phyloP scores from a whole-genome alignment of 2,113 vertebrate genomes.

The Reinhardtius hippoglossoides region DNA sequence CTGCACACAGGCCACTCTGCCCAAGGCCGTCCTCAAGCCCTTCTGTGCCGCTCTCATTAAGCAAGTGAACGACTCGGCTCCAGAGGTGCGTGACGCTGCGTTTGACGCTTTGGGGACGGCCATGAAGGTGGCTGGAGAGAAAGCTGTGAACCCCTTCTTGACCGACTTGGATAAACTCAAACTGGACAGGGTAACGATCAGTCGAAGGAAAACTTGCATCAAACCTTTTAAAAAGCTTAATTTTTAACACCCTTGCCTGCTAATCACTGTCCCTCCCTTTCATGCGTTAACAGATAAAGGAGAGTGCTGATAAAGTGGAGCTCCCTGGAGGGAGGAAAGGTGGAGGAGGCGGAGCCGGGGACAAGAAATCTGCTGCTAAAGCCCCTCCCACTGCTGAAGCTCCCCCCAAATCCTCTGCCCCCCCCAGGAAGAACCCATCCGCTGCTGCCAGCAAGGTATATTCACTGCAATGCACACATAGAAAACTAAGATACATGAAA shows the following conservation, averaged over 20 bases:
- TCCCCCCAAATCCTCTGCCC: conserved; percentile 84
- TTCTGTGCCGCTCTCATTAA: conserved; percentile 95
- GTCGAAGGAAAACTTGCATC: not conserved
- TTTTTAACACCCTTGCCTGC: not conserved
- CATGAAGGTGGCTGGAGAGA: conserved; percentile 96
- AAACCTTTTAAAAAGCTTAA: not conserved
- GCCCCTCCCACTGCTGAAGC: conserved; percentile 78
- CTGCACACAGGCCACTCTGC: conserved; percentile 90
- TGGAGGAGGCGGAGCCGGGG: conserved; percentile 74
- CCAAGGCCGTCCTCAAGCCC: conserved; percentile 93
- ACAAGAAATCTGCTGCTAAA: conserved; percentile 88
- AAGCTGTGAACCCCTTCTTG: conserved; percentile 94
- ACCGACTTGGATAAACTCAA: conserved; percentile 96
- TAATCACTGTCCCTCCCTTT: not conserved
- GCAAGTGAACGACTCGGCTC: conserved; percentile 98
- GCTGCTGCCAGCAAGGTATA: conserved; percentile 82
- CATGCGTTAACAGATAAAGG: conserved; percentile 88
- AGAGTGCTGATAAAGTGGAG: conserved; percentile 95
- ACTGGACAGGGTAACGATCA: conserved; percentile 88
- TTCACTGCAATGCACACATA: not conserved
- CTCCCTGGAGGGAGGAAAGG: conserved; percentile 87
- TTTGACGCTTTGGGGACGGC: conserved; percentile 97
- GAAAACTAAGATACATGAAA: not conserved
- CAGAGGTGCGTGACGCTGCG: conserved; percentile 96
- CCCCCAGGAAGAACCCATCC: conserved; percentile 83